phyloP scores from a whole-genome alignment of 2,888 invertebrate species.

The Archips xylosteana region DNA sequence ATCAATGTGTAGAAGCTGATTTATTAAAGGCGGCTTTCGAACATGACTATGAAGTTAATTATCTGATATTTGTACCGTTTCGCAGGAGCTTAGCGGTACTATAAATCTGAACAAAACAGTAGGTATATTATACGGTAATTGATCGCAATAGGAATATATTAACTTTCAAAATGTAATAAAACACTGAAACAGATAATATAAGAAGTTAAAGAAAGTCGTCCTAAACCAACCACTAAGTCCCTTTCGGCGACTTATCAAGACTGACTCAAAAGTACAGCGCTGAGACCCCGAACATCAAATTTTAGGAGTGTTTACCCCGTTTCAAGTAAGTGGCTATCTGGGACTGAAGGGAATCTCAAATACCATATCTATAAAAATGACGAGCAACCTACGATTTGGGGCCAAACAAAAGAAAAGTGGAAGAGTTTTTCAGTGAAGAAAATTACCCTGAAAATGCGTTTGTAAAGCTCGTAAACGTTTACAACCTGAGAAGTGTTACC shows the following conservation, averaged over 20 bases:
- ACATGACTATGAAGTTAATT: not conserved
- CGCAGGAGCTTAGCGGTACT: no score
- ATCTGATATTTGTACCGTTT: not conserved
- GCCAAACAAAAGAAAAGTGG: slow-evolving; percentile 16
- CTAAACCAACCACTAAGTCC: slow-evolving; percentile 18
- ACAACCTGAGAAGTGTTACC: slow-evolving; percentile 26
- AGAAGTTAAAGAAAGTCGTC: not conserved
- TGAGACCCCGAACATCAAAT: slow-evolving; percentile 29
- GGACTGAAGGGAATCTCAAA: slow-evolving; percentile 22
- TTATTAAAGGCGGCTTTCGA: not conserved
- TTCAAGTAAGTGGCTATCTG: slow-evolving; percentile 27
- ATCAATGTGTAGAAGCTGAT: not conserved
- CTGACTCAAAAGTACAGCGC: slow-evolving; percentile 30
- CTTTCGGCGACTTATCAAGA: slow-evolving; percentile 32
- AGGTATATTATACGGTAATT: no score
- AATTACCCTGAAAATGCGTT: slow-evolving; percentile 18
- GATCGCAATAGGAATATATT: not conserved
- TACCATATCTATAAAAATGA: slow-evolving; percentile 38
- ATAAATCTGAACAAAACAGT: no score
- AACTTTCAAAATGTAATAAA: not conserved
- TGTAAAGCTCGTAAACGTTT: slow-evolving; percentile 29
- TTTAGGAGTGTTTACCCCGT: slow-evolving; percentile 41
- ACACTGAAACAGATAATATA: not conserved
- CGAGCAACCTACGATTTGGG: slow-evolving; percentile 19
- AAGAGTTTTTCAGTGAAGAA: slow-evolving; percentile 24